Evolutionary conservation across 2,888 invertebrate species (phyloP), one percentile per base, ranked within the genome.

Genomic region (Caenorhabditis macrosperma): DNA sequence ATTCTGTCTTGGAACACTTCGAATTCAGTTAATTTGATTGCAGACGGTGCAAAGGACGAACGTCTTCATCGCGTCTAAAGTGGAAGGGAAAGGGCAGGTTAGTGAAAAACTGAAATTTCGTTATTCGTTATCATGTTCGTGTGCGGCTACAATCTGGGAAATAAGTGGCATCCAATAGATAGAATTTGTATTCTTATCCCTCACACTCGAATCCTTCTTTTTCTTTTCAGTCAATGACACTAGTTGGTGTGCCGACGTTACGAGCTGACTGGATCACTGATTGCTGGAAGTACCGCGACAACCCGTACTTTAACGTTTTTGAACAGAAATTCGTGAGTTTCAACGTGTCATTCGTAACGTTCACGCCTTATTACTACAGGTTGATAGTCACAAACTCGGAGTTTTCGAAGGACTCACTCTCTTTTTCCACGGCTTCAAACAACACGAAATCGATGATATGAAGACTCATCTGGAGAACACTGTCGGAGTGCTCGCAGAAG

Each of bases 371-470:
- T 26, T 33, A 9, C 52, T 74, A n/a, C 22, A 74, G 74, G 59
- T 74, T 2, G 74, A 74, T 26, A 57, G 35, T 3, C 64, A 74
- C 30, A 46, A 55, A 1, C 50, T 74, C 9, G 74, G 60, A 12
- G 79, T 80, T 41, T 86, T 83, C 57, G 82, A 75, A 68, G 78
- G 69, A 1, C 76, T 85, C 48, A 75, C 66, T n/a, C 55, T 85
- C 6, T 69, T 50, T 20, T 78, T 82, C 30, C 54, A 67, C 44
- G 81, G 84, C 5, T 85, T 84, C 67, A 74, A 68, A 44, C 54
- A 55, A 10, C 35, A 67, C 20, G 81, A 81, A 20, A 69, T 71
- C 3, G 81, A 81, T 6, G 81, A 81, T 55, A 81, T 81, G 81
- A 9, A 60, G 5, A 67, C 52, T 12, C 71, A 67, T 63, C 30